Percentiles rank a stretch among this genome's conserved stretches.
phyloP scores from a whole-genome alignment of 2,113 vertebrate species.

The Rattus rattus region DNA sequence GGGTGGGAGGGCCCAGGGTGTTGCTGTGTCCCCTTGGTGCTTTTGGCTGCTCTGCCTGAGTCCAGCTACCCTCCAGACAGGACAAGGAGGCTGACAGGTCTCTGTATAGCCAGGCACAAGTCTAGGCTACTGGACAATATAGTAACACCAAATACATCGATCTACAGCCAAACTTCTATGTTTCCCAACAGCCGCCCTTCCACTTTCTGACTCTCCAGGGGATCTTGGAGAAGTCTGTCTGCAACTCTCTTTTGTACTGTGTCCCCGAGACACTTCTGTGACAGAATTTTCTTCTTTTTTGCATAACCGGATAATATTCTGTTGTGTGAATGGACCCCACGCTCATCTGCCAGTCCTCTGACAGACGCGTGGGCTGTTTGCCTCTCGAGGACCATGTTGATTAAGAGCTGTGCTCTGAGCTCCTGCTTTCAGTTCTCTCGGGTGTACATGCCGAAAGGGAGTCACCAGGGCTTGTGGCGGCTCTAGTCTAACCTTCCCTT shows the following conservation, averaged over 20 bases:
- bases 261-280: fast-evolving
- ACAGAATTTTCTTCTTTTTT: neutral
- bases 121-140: neutral
- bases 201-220: fast-evolving
- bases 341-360: fast-evolving
- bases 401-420: fast-evolving
- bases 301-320: fast-evolving
- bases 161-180: fast-evolving
- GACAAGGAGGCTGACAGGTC: fast-evolving
- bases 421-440: fast-evolving
- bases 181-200: neutral
- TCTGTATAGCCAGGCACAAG: neutral
- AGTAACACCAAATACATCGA: fast-evolving
- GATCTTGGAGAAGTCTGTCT: fast-evolving
- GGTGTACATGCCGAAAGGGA: fast-evolving
- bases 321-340: fast-evolving
- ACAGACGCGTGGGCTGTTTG: fast-evolving
- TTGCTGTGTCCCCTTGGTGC: fast-evolving
- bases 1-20: neutral
- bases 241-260: fast-evolving
- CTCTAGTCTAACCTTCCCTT: too few relatives aligned
- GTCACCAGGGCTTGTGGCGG: fast-evolving
- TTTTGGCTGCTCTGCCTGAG: neutral
- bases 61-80: neutral
- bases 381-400: too few relatives aligned